phyloP scores from a whole-genome alignment of 1,140 invertebrate species.

The Reticulitermes speratus region DNA sequence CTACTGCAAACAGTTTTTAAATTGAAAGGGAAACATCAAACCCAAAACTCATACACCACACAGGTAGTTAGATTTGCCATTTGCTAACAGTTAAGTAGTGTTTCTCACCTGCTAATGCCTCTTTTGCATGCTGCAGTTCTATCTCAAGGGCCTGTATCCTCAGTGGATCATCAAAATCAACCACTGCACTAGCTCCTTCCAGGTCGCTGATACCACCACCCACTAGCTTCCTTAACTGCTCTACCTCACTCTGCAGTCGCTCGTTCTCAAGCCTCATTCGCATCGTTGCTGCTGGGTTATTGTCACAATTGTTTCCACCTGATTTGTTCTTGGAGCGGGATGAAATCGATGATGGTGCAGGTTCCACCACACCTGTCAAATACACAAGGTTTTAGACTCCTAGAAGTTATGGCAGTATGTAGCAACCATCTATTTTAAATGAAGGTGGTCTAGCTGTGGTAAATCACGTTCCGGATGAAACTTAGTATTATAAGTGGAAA shows the following conservation, averaged over 20 bases:
- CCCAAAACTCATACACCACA: no score
- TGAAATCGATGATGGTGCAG: background rate
- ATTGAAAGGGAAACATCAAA: no score
- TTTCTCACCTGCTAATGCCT: slow-evolving; percentile 54
- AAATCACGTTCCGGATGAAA: no score
- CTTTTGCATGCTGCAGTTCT: slow-evolving; percentile 55
- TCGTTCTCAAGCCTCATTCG: slow-evolving; percentile 66
- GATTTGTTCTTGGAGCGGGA: slow-evolving; percentile 30
- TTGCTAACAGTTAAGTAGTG: no score
- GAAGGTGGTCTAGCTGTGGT: no score
- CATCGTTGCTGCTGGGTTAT: slow-evolving; percentile 50
- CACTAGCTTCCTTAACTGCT: slow-evolving; percentile 44
- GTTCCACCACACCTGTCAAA: background rate
- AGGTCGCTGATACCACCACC: slow-evolving; percentile 54
- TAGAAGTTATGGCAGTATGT: no score
- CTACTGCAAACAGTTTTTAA: no score
- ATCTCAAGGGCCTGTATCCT: slow-evolving; percentile 44
- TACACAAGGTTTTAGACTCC: no score
- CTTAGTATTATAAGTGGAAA: no score
- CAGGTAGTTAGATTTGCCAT: no score
- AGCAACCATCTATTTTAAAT: no score
- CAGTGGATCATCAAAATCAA: slow-evolving; percentile 34
- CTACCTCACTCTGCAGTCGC: slow-evolving; percentile 64
- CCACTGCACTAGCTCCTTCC: slow-evolving; percentile 50
- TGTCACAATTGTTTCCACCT: slow-evolving; percentile 25